Evolutionary conservation across 2,888 invertebrate genomes (phyloP), one percentile per base, ranked within the genome.

Genomic region (Cyrtodaria siliqua): DNA sequence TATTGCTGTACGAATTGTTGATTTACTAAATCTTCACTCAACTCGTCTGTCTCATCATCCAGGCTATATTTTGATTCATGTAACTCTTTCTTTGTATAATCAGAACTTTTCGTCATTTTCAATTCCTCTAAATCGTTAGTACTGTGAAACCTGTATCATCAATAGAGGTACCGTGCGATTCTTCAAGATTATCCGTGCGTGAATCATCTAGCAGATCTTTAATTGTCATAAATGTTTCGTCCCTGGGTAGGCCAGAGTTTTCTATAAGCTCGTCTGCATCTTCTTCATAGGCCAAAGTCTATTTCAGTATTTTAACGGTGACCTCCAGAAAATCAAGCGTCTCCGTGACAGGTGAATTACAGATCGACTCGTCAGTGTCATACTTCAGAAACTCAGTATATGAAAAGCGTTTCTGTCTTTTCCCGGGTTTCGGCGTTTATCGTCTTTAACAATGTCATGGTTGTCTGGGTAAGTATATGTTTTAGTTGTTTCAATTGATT

Each of bases 221-320:
- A 3, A 84, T 69, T 3, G 86, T 85, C 20, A 79, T 63, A 60
- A 81, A 78, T n/a, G 77, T 83, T 16, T 72, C 70, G 55, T 77
- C 70, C 47, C 63, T 33, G 44, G 75, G 70, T 47, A 73, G 60
- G 18, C 67, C 52, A 16, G 83, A 75, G n/a, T 70, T 79, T 53
- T 88, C 87, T 12, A 88, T 77, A 18, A 87, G 60, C 23, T 82
- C 78, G 16, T 88, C 85, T 26, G 85, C 78, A 3, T 76, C 71
- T 26, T 86, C 80, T 63, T 87, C 87, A 64, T 88, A 87, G n/a
- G 29, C 86, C 80, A 66, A 86, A 89, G 57, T 80, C 80, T 59
- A 88, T 82, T 53, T 85, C 78, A 53, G 84, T 79, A 8, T 82
- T 82, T n/a, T 75, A 52, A 52, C 60, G 50, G 26, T 49, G 68